These are phyloP conservation scores for Leptocoma aspasia DNA, from an alignment of 2,113 vertebrate genomes.

Conservation along the genomic window DNA sequence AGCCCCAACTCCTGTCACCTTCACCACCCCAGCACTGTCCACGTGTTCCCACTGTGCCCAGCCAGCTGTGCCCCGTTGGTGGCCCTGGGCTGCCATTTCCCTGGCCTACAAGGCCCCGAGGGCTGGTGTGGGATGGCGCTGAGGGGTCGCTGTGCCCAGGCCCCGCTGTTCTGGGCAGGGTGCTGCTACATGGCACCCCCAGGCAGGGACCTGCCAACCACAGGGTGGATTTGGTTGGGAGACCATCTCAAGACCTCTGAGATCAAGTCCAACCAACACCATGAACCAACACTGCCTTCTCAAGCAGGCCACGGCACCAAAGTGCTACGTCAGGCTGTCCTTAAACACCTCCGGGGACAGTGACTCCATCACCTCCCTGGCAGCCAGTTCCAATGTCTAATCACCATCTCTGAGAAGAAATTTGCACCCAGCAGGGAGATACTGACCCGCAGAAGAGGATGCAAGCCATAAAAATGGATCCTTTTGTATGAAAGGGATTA, in stretches of 20 bases:
- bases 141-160: accelerated
- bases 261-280: not conserved
- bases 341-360: not conserved
- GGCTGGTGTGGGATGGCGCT: accelerated
- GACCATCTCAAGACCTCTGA: not conserved
- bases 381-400: not conserved
- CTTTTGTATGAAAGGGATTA: not conserved
- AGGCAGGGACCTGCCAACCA: not conserved
- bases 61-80: accelerated
- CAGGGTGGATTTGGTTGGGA: accelerated
- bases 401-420: not conserved
- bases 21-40: accelerated
- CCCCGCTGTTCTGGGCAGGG: accelerated
- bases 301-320: not conserved
- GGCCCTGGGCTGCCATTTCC: accelerated
- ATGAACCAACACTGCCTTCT: accelerated
- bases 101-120: not conserved
- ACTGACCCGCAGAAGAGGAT: accelerated
- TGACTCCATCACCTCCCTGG: not conserved
- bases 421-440: not conserved
- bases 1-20: accelerated
- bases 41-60: accelerated
- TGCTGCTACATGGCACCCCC: accelerated
- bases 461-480: not conserved
- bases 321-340: no score